Base-by-base conservation (phyloP, 2,113 vertebrate genomes). In the Oreotrochilus melanogaster region DNA sequence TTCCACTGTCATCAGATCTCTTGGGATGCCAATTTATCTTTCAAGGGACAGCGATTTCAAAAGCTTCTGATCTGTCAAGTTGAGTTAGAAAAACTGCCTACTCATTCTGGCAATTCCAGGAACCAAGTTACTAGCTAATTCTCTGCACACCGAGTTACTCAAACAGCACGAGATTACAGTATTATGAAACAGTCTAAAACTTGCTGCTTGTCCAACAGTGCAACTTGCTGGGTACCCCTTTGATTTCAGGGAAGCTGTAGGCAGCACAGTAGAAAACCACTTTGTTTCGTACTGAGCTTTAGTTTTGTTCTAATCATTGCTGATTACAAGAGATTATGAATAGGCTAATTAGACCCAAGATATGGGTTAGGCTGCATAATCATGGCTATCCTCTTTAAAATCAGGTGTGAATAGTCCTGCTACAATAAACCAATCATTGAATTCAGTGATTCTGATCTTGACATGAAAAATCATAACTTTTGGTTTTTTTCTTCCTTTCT, bases 21-120 rank as follows among this genome's bases (percentile, higher is more conserved):
- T 53, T 17, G 43, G 82, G 56, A 86, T 78, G 88, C 45, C 82
- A 90, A 94, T 92, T 95, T 61, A 61, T 76, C 57, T 81, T 88
- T 79, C 69, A 89, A 64, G 30, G n/a, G 78, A 30, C 62, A 94
- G 28, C 58, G 42, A 78, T 73, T 95, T 86, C 70, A 87, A 91
- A 87, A 89, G 61, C 24, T 56, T 91, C 58, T 78, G 37, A 93
- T 79, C 86, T 93, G 60, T 67, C 85, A 85, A 78, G 50, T 56
- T 48, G 61, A 93, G n/a, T 81, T 42, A 89, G 62, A 85, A 71
- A 80, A 90, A 57, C 31, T 62, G 70, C 73, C 65, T 89, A 74
- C 50, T 84, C 65, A 70, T 30, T 51, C 39, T 13, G 28, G 80
- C 43, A 95, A 43, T 72, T 91, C 69, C 57, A 95, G 51, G 56